Evolutionary conservation across 2,888 invertebrate genomes (phyloP), one percentile per base, ranked within the genome.

Genomic region (Napeogenes sylphis): DNA sequence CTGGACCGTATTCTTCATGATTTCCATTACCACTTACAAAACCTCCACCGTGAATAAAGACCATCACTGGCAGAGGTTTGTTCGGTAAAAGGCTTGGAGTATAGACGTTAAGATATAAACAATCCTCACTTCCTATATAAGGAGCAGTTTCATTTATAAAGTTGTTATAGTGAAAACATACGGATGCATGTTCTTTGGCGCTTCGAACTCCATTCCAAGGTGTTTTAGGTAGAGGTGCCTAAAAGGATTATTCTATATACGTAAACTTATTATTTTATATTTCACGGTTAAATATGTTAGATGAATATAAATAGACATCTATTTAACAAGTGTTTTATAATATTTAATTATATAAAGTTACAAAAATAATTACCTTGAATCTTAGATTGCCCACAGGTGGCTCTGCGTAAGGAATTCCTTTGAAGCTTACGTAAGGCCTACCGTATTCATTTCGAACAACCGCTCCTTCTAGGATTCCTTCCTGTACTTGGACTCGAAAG

Each of bases 341-440:
- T 21, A 21, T 21, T 21, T 21, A 21, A 21, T 21, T 21, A 21
- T 21, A 21, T 21, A 21, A 21, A 21, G 21, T 21, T 21, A 21
- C 21, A 21, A 21, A 21, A 21, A 21, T 21, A 42, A 42, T 65
- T 71, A 83, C 85, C 79, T 84, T 81, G 59, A 84, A 86, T 51
- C 84, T 71, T 3, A 85, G 72, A 4, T 82, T 73, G 10, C 81
- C 82, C 0, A 81, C 4, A 0, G 85, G 85, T 0, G 85, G 83
- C 45, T 75, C 75, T 0, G 84, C 85, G 13, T 82, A 86, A 1
- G 85, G 85, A 30, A 86, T 79, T 0, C 85, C 85, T 63, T 82
- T 85, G 61, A 86, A 86, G 64, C 84, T 82, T 66, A 69, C 78
- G 61, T 73, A 83, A 4, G 68, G 61, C 4, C 71, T 75, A 2